Evolutionary conservation across 2,888 invertebrate species (phyloP).

Genomic region (Scaeva pyrastri): DNA sequence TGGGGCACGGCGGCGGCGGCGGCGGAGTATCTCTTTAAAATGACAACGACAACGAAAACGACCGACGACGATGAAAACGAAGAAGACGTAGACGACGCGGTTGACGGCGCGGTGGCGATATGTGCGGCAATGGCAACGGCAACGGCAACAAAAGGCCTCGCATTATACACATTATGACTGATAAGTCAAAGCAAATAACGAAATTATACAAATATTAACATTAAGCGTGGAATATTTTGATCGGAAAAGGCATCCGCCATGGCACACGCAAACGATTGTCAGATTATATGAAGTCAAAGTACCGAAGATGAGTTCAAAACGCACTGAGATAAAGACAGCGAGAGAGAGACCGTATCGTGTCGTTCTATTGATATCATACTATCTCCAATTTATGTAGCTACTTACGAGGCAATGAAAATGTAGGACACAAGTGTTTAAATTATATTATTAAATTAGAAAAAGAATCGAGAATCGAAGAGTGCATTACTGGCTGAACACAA

Average conservation of each 20-base stretch:
- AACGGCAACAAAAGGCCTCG: conserved; percentile 30
- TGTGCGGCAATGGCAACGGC: too few species aligned
- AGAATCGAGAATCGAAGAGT: too few species aligned
- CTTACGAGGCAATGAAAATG: too few species aligned
- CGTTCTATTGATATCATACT: background rate
- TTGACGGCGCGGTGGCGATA: background rate
- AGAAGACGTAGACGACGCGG: background rate
- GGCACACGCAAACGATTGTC: conserved; percentile 71
- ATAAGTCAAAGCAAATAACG: conserved; percentile 37
- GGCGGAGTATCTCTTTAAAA: conserved; percentile 4
- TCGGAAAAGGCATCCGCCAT: conserved; percentile 55
- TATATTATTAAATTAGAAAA: too few species aligned
- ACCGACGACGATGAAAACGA: too few species aligned
- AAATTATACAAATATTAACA: conserved; percentile 41
- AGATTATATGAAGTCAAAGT: conserved; percentile 38
- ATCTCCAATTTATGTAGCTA: too few species aligned
- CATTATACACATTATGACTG: conserved; percentile 29
- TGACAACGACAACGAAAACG: background rate
- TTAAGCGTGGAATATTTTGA: conserved; percentile 60
- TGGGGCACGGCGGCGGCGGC: background rate
- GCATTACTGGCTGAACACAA: too few species aligned
- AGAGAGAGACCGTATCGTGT: background rate
- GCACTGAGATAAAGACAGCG: too few species aligned
- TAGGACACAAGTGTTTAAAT: too few species aligned
- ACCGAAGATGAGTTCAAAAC: background rate